Conservation (phyloP, 2,113 vertebrate genomes). For the Eudyptes chrysolophus region DNA sequence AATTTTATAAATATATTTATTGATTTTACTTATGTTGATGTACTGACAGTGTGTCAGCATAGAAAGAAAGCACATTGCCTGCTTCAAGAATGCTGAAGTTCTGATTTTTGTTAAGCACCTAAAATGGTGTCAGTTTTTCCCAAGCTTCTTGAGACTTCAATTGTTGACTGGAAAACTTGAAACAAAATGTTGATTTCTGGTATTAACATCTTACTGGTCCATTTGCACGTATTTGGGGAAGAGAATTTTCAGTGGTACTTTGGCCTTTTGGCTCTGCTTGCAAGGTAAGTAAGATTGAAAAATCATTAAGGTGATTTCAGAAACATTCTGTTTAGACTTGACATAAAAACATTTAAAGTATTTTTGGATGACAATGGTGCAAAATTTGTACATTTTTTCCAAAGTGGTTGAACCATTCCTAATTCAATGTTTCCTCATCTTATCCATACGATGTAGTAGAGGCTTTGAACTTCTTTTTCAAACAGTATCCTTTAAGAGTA, state of each 20-base stretch:
- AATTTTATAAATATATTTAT: not conserved
- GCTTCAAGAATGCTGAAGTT: not conserved
- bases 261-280: not conserved
- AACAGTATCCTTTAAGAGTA: not conserved
- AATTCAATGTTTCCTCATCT: not conserved
- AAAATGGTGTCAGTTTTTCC: not conserved
- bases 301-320: slow-evolving; percentile 42
- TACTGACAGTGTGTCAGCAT: not conserved
- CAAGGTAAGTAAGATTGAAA: slow-evolving; percentile 27
- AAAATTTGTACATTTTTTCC: slow-evolving; percentile 12
- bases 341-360: slow-evolving; percentile 2
- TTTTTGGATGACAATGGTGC: slow-evolving; percentile 26
- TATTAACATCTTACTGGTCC: not conserved
- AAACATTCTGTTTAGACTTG: slow-evolving; percentile 1
- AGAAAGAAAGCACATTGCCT: not conserved
- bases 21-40: not conserved
- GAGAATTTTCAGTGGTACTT: slow-evolving; percentile 12
- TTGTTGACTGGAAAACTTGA: not conserved
- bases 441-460: not conserved
- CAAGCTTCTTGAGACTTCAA: not conserved
- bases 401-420: not conserved
- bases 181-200: not conserved
- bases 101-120: not conserved
- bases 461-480: not conserved
- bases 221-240: not conserved